Conservation (phyloP, 1,140 invertebrate species). For the Eriocheir sinensis region DNA sequence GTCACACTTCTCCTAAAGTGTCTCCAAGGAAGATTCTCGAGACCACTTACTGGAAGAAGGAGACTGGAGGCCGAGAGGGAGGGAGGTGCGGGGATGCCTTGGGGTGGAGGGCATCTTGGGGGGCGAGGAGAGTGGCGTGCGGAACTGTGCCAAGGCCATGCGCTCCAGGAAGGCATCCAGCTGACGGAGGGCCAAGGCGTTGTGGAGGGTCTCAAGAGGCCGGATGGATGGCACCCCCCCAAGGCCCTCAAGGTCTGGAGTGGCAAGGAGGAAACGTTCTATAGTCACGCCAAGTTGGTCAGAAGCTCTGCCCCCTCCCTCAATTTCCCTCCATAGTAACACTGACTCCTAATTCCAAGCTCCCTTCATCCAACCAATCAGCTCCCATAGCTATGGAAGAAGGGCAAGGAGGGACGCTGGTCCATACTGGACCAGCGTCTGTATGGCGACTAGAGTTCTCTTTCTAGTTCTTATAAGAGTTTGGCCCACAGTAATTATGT, state of each 20-base stretch:
- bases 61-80: constrained; percentile 81
- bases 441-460: too few species aligned
- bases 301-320: too few species aligned
- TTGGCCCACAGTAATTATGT: too few species aligned
- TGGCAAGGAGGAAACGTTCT: not conserved
- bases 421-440: too few species aligned
- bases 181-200: constrained; percentile 94
- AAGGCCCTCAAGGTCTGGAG: constrained; percentile 89
- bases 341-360: too few species aligned
- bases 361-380: too few species aligned
- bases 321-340: too few species aligned
- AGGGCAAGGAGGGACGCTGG: too few species aligned
- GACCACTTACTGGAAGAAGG: constrained; percentile 83
- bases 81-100: constrained; percentile 81
- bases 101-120: constrained; percentile 79
- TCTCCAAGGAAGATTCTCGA: constrained; percentile 68
- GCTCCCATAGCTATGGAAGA: too few species aligned
- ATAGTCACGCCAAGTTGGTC: not conserved
- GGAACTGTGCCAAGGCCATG: constrained; percentile 86
- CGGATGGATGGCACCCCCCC: constrained; percentile 95
- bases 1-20: constrained; percentile 54
- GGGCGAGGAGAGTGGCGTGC: constrained; percentile 79
- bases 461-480: too few species aligned
- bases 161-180: constrained; percentile 93
- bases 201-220: constrained; percentile 97